Conservation (phyloP, 1,140 invertebrate species). For the Centruroides sculpturatus region DNA sequence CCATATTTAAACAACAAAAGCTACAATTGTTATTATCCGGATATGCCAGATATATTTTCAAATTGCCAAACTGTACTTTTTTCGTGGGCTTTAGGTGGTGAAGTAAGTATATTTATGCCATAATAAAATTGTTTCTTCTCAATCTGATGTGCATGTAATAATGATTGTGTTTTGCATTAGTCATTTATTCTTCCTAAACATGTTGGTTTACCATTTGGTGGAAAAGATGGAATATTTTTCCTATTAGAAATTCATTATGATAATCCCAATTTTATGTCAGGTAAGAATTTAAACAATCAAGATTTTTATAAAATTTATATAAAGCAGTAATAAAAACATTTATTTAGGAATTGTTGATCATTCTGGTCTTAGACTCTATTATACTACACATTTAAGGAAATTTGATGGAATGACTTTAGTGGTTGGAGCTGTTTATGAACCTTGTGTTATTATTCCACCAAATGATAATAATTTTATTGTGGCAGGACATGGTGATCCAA, state of each 20-base stretch:
- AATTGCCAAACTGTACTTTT: slow-evolving; percentile 60
- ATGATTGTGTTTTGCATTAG: slow-evolving; percentile 24
- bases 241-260: slow-evolving; percentile 78
- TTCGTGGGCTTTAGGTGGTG: slow-evolving; percentile 65
- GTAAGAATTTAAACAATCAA: slow-evolving; percentile 1
- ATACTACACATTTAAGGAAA: slow-evolving; percentile 49
- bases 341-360: slow-evolving; percentile 45
- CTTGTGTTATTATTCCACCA: slow-evolving; percentile 64
- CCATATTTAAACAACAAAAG: slow-evolving; percentile 47
- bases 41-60: slow-evolving; percentile 57
- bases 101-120: slow-evolving; percentile 35
- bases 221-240: slow-evolving; percentile 55
- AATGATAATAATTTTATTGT: slow-evolving; percentile 51
- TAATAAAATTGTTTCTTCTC: background rate
- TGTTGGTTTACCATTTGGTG: slow-evolving; percentile 62
- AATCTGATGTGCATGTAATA: too few relatives aligned
- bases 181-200: slow-evolving; percentile 65
- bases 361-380: slow-evolving; percentile 62
- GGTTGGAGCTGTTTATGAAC: slow-evolving; percentile 61
- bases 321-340: background rate
- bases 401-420: slow-evolving; percentile 67
- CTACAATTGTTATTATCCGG: slow-evolving; percentile 45
- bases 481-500: slow-evolving; percentile 59
- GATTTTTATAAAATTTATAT: too few relatives aligned
- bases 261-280: slow-evolving; percentile 37